Conservation (phyloP, 2,113 vertebrate species). For the Myodes glareolus region DNA sequence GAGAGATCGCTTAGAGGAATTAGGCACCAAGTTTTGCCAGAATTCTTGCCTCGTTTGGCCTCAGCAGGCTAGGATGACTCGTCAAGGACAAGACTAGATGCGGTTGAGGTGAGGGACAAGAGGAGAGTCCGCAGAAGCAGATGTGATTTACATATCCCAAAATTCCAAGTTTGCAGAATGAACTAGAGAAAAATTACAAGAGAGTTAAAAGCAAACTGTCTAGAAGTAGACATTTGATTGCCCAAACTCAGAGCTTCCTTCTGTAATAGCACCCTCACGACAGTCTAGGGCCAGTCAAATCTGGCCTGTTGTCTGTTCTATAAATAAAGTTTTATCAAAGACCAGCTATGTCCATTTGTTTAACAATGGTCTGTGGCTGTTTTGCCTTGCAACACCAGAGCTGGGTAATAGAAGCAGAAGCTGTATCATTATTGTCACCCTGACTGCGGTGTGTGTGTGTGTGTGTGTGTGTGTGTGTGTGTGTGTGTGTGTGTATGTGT, state of each 20-base stretch:
- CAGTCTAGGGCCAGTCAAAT: neutral
- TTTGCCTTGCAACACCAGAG: neutral
- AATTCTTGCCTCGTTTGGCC: neutral
- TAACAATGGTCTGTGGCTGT: neutral
- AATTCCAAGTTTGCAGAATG: neutral
- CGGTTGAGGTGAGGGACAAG: neutral
- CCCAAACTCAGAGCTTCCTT: neutral
- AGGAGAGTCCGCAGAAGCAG: neutral
- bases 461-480: neutral
- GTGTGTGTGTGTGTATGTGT: neutral
- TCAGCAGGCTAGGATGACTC: neutral
- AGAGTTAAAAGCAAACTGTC: neutral
- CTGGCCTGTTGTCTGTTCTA: neutral
- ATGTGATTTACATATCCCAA: neutral
- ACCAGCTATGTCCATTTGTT: neutral
- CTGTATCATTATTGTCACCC: neutral
- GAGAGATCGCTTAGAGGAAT: neutral
- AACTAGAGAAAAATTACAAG: neutral
- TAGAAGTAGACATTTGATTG: neutral
- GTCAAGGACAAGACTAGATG: neutral
- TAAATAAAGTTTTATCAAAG: slow-evolving; percentile 37
- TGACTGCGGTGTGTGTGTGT: neutral
- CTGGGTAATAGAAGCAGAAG: neutral
- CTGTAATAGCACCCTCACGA: neutral
- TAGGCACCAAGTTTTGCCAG: neutral